Percentiles rank a stretch among this genome's conserved stretches.
These are phyloP conservation scores for Gallinago media DNA, from an alignment of 2,113 vertebrate species.

Conservation along the genomic window DNA sequence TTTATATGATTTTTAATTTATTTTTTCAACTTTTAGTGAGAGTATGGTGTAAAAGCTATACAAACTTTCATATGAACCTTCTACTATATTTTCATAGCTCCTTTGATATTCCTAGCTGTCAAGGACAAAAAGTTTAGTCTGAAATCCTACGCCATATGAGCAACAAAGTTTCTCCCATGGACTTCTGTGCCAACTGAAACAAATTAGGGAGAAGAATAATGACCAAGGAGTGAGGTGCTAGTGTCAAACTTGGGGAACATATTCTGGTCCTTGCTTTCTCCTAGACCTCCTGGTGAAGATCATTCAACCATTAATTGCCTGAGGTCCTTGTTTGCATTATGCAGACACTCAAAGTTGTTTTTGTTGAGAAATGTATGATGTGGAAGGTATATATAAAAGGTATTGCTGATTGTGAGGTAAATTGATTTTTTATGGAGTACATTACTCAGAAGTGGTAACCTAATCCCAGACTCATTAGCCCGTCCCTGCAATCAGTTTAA, in stretches of 20 bases:
- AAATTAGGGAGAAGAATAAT: neutral
- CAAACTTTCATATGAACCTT: neutral
- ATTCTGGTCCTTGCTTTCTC: neutral
- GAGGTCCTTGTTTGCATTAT: neutral
- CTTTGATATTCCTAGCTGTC: neutral
- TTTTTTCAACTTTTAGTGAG: neutral
- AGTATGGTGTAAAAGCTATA: neutral
- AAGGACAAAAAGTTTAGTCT: conserved; percentile 5
- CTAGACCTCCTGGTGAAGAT: neutral
- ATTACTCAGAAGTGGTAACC: conserved; percentile 4
- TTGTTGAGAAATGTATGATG: neutral
- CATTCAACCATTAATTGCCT: neutral
- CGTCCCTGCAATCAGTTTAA: neutral
- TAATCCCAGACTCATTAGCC: conserved; percentile 33
- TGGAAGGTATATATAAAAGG: neutral
- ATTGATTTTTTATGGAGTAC: conserved; percentile 19
- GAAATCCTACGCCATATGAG: neutral
- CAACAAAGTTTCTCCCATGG: neutral
- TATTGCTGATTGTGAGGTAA: neutral
- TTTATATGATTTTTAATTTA: neutral
- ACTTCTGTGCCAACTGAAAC: neutral
- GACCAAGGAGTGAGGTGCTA: neutral
- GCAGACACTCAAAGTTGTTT: neutral
- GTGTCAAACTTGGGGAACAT: neutral
- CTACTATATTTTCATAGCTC: neutral